phyloP scores from a whole-genome alignment of 2,888 invertebrate species.

The Dexiosoma caninum region DNA sequence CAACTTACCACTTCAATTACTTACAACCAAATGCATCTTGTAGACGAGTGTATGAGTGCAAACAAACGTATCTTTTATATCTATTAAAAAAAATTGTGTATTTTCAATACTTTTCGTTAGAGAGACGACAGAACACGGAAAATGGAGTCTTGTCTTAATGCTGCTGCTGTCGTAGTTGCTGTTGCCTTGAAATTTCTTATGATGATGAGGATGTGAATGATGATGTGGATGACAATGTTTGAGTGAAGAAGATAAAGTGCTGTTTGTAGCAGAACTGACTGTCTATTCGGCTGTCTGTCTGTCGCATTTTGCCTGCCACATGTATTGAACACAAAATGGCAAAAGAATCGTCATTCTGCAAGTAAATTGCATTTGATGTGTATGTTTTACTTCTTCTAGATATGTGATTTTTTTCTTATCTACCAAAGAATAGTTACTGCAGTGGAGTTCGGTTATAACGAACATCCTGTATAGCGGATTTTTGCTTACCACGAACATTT shows the following conservation, averaged over 20 bases:
- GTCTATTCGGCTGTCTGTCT: not conserved
- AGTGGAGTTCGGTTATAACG: too few relatives aligned
- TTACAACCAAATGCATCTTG: not conserved
- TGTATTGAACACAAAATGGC: not conserved
- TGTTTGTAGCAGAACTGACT: not conserved
- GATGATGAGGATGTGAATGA: constrained; percentile 1
- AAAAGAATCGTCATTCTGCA: not conserved
- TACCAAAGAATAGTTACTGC: constrained; percentile 35
- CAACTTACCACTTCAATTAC: constrained; percentile 13
- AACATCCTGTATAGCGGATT: too few relatives aligned
- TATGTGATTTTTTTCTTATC: not conserved
- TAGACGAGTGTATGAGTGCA: too few relatives aligned
- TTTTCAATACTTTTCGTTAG: not conserved
- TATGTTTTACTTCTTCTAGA: not conserved
- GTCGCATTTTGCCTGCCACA: constrained; percentile 10
- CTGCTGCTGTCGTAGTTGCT: not conserved
- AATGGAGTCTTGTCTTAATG: constrained; percentile 31
- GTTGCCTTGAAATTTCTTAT: constrained; percentile 27
- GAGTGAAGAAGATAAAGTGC: constrained; percentile 28
- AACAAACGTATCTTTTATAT: not conserved
- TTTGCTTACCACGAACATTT: too few relatives aligned
- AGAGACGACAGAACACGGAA: constrained; percentile 8
- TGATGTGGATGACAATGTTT: constrained; percentile 10
- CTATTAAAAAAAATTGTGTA: not conserved
- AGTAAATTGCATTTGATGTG: constrained; percentile 56